Conservation (phyloP, 1,140 invertebrate species). For the Tetragonula clypearis region DNA sequence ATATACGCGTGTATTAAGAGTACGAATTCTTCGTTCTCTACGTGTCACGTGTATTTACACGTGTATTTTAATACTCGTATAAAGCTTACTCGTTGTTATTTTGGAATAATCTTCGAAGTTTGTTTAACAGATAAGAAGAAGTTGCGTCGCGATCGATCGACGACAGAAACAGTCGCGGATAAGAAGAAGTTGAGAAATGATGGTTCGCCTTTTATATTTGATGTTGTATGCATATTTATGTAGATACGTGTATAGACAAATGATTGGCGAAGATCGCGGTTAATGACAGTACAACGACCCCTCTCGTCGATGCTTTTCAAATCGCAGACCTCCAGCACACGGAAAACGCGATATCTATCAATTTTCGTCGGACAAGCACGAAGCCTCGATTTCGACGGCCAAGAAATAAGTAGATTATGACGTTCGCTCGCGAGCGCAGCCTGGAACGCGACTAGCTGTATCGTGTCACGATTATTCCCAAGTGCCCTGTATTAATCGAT, state of each 20-base stretch:
- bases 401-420: neutral
- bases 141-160: neutral
- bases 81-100: too few relatives aligned
- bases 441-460: too few relatives aligned
- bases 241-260: neutral
- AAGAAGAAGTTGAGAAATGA: neutral
- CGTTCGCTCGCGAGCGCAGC: neutral
- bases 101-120: neutral
- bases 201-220: neutral
- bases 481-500: neutral
- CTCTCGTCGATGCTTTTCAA: neutral
- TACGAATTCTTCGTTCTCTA: too few relatives aligned
- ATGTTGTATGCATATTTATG: neutral
- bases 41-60: too few relatives aligned
- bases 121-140: neutral
- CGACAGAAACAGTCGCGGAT: neutral
- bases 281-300: constrained; percentile 2
- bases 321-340: too few relatives aligned
- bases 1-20: too few relatives aligned
- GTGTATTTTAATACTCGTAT: too few relatives aligned
- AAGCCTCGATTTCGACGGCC: neutral
- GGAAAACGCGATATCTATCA: neutral
- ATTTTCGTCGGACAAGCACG: neutral
- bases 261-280: neutral
- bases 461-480: neutral